phyloP scores from a whole-genome alignment of 2,888 invertebrate genomes.

The Agrochola lychnidis region DNA sequence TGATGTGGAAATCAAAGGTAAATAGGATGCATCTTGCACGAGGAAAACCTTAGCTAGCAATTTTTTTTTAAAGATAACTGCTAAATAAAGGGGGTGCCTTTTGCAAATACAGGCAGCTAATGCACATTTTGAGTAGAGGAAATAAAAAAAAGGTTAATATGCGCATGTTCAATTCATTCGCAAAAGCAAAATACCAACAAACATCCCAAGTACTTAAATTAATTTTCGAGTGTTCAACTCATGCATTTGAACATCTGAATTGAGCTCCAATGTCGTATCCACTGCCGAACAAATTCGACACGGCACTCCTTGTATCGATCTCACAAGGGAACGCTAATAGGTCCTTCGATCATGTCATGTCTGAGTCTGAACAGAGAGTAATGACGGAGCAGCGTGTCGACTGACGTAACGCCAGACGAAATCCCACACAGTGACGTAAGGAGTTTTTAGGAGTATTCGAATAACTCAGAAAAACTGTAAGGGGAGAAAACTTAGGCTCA shows the following conservation, averaged over 20 bases:
- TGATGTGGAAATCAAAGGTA: not conserved
- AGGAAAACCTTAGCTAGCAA: not conserved
- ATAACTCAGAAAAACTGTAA: not conserved
- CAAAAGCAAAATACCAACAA: not conserved
- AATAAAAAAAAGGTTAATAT: not conserved
- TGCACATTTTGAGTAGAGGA: not conserved
- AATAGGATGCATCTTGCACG: not conserved
- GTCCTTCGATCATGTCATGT: slow-evolving; percentile 24
- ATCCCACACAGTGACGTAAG: slow-evolving; percentile 12
- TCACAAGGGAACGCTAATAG: slow-evolving; percentile 3
- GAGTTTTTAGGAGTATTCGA: slow-evolving; percentile 15
- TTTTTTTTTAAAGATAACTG: too few relatives aligned
- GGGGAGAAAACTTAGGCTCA: not conserved
- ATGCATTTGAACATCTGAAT: not conserved
- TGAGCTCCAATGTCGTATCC: not conserved
- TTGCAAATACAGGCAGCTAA: too few relatives aligned
- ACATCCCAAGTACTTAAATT: not conserved
- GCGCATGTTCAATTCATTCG: not conserved
- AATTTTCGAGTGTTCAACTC: not conserved
- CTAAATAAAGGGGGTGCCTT: not conserved
- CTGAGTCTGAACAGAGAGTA: slow-evolving; percentile 17
- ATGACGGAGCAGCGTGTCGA: slow-evolving; percentile 11
- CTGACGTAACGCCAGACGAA: slow-evolving; percentile 22
- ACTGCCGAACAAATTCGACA: slow-evolving; percentile 3
- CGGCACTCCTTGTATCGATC: slow-evolving; percentile 18